Percentiles rank a stretch among this genome's conserved stretches.
Evolutionary conservation across 2,888 invertebrate species (phyloP).

Genomic region (Hirtodrosophila alboralis): DNA sequence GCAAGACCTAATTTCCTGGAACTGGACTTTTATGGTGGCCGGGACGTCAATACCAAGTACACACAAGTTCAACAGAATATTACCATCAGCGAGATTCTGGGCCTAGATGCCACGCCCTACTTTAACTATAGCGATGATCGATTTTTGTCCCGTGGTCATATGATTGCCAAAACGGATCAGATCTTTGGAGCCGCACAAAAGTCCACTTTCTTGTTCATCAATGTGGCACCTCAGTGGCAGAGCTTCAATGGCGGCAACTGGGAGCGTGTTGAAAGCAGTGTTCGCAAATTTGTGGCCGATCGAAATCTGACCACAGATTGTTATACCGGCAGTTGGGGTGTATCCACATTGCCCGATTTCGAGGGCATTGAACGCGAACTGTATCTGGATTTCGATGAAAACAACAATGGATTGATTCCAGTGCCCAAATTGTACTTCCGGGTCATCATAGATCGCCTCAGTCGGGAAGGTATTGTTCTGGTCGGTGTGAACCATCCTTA

Average conservation of each 20-base stretch:
- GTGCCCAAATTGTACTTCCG: slow-evolving; percentile 86
- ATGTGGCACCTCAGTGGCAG: slow-evolving; percentile 86
- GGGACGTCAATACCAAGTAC: slow-evolving; percentile 80
- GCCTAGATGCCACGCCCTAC: slow-evolving; percentile 71
- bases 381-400: slow-evolving; percentile 81
- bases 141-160: slow-evolving; percentile 85
- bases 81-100: slow-evolving; percentile 82
- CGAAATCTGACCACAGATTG: slow-evolving; percentile 82
- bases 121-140: slow-evolving; percentile 69
- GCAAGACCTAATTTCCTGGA: slow-evolving; percentile 80
- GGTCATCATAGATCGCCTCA: slow-evolving; percentile 84
- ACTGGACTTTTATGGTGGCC: slow-evolving; percentile 80
- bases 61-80: slow-evolving; percentile 80
- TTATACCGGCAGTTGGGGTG: slow-evolving; percentile 86
- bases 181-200: slow-evolving; percentile 85
- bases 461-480: slow-evolving; percentile 85
- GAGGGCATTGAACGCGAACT: slow-evolving; percentile 80
- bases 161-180: slow-evolving; percentile 85
- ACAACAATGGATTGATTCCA: slow-evolving; percentile 83
- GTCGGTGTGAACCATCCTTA: slow-evolving; percentile 85
- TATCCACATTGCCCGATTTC: slow-evolving; percentile 85
- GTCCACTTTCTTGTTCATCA: slow-evolving; percentile 85
- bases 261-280: slow-evolving; percentile 85
- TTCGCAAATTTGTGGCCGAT: slow-evolving; percentile 84
- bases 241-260: slow-evolving; percentile 87